Conservation (phyloP, 2,888 invertebrate species). For the Endotricha flammealis region DNA sequence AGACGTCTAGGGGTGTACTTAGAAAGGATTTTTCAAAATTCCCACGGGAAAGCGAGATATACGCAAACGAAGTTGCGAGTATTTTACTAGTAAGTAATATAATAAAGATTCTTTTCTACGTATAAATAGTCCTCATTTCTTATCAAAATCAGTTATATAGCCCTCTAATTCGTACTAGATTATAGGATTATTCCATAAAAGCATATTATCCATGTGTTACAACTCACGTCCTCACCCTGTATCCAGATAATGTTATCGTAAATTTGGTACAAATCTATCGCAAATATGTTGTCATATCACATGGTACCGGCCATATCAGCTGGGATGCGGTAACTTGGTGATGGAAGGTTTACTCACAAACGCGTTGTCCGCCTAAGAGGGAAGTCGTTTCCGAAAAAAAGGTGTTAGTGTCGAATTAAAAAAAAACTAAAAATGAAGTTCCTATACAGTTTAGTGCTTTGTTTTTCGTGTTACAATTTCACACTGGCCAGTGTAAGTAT, state of each 20-base stretch:
- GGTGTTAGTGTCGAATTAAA: conserved; percentile 11
- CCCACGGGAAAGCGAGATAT: too few species aligned
- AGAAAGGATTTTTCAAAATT: too few species aligned
- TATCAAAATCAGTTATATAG: too few species aligned
- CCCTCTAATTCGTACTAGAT: too few species aligned
- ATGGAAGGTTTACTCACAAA: conserved; percentile 2
- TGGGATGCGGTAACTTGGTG: conserved; percentile 6
- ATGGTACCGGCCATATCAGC: conserved; percentile 15
- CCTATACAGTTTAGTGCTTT: conserved; percentile 26
- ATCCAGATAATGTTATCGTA: conserved; percentile 6
- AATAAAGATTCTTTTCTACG: too few species aligned
- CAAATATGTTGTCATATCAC: conserved; percentile 7
- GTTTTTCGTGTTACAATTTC: conserved; percentile 26
- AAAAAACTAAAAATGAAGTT: conserved; percentile 28
- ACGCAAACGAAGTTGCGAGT: too few species aligned
- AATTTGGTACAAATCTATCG: conserved; percentile 9
- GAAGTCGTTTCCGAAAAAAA: conserved; percentile 9
- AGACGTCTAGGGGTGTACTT: too few species aligned
- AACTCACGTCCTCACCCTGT: background rate
- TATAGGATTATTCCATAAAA: too few species aligned
- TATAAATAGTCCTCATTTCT: too few species aligned
- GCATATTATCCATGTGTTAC: too few species aligned
- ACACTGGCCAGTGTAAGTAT: conserved; percentile 29
- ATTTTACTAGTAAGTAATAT: too few species aligned
- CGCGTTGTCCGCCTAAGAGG: conserved; percentile 6